Evolutionary conservation across 2,888 invertebrate species (phyloP).

Genomic region (Clunio marinus): DNA sequence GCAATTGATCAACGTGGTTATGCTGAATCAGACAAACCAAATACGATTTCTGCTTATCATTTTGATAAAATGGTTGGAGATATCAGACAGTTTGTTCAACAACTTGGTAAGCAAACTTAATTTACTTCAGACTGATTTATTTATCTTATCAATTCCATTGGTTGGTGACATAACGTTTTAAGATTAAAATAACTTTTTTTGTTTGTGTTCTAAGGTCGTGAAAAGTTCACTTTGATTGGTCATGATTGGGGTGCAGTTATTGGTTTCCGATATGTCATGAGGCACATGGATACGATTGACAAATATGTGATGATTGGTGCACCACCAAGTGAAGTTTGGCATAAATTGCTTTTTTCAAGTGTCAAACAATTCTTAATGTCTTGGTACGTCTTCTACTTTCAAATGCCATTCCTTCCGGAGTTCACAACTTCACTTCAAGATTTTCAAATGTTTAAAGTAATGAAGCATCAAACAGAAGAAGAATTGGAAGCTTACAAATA

Average conservation of each 20-base stretch:
- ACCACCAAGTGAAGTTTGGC: constrained; percentile 53
- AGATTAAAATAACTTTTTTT: no score
- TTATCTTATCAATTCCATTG: no score
- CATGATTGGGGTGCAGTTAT: constrained; percentile 69
- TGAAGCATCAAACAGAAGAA: constrained; percentile 50
- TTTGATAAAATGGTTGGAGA: constrained; percentile 57
- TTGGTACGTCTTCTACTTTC: constrained; percentile 60
- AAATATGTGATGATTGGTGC: constrained; percentile 56
- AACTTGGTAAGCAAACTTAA: constrained; percentile 50
- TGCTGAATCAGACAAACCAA: constrained; percentile 64
- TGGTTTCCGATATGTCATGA: constrained; percentile 55
- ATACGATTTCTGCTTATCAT: constrained; percentile 53
- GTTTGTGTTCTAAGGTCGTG: constrained; percentile 52
- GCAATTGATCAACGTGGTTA: constrained; percentile 68
- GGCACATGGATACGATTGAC: constrained; percentile 56
- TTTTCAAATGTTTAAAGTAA: constrained; percentile 47
- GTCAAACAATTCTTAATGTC: constrained; percentile 43
- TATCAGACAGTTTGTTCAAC: constrained; percentile 56
- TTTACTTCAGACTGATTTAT: no score
- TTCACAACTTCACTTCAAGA: constrained; percentile 52
- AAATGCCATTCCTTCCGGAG: constrained; percentile 57
- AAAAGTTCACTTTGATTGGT: constrained; percentile 56
- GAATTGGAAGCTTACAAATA: constrained; percentile 59
- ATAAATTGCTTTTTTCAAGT: constrained; percentile 47
- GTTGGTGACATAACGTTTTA: no score